Evolutionary conservation across 2,797 vertebrate genomes (phyloP).

Genomic region (Fundulus diaphanus): DNA sequence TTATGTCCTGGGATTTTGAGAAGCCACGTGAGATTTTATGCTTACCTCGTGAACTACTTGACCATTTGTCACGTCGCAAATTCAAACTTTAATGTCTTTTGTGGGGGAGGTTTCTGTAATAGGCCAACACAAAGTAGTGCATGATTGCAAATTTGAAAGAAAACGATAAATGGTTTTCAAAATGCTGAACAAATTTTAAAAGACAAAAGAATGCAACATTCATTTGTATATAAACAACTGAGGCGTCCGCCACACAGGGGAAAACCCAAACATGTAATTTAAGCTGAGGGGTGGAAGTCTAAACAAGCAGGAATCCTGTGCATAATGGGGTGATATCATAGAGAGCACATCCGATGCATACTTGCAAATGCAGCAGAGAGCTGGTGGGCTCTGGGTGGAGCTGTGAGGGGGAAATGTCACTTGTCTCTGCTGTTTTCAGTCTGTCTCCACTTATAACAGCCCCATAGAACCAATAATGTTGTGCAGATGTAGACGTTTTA

Average conservation of each 20-base stretch:
- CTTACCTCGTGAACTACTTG: background rate
- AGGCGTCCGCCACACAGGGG: background rate
- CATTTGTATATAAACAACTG: background rate
- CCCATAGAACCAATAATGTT: conserved; percentile 72
- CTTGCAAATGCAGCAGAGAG: conserved; percentile 39
- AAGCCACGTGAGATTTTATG: background rate
- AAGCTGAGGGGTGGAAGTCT: background rate
- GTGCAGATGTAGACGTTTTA: conserved; percentile 72
- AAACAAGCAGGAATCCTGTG: conserved; percentile 32
- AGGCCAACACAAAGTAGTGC: background rate
- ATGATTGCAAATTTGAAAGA: background rate
- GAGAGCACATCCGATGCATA: conserved; percentile 29
- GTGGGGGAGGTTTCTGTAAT: background rate
- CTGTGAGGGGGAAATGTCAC: conserved; percentile 55
- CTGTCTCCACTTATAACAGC: conserved; percentile 67
- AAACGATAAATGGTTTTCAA: background rate
- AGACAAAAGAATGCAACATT: background rate
- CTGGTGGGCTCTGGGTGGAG: conserved; percentile 51
- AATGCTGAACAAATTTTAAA: background rate
- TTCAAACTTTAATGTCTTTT: background rate
- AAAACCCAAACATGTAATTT: background rate
- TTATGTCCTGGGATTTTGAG: background rate
- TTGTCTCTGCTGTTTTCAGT: conserved; percentile 47
- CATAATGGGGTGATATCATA: conserved; percentile 34
- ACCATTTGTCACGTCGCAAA: background rate